phyloP scores from a whole-genome alignment of 2,888 invertebrate genomes.

The Pachliopta kotzebuea region DNA sequence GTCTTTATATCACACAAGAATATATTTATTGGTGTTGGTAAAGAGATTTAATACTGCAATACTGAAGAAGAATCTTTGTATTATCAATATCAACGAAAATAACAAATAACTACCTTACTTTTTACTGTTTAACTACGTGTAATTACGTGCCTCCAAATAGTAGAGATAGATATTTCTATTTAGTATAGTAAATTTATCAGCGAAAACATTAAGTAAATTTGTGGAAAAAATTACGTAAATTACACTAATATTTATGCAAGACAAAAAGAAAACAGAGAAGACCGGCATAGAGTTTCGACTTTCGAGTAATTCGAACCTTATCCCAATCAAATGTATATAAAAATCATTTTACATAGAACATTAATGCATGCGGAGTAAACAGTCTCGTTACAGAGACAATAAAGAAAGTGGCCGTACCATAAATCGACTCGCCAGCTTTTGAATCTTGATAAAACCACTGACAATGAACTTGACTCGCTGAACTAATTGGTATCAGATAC shows the following conservation, averaged over 20 bases:
- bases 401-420: conserved; percentile 44
- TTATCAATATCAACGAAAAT: background rate
- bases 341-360: conserved; percentile 11
- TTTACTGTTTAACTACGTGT: background rate
- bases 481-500: conserved; percentile 54
- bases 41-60: background rate
- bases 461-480: conserved; percentile 61
- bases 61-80: background rate
- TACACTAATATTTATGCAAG: conserved; percentile 1
- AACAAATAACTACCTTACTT: background rate
- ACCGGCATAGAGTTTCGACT: conserved; percentile 18
- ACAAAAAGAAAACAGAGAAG: conserved; percentile 13
- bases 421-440: conserved; percentile 62
- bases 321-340: conserved; percentile 10
- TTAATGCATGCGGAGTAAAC: conserved; percentile 16
- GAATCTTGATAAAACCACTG: conserved; percentile 61
- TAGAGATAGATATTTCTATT: no score
- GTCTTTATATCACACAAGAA: background rate
- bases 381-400: conserved; percentile 44
- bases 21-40: background rate
- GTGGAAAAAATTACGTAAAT: background rate
- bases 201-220: background rate
- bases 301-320: conserved; percentile 23
- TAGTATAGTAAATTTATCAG: background rate
- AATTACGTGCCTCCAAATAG: background rate